phyloP scores from a whole-genome alignment of 2,797 vertebrate genomes.

The Distichodus sexfasciatus region DNA sequence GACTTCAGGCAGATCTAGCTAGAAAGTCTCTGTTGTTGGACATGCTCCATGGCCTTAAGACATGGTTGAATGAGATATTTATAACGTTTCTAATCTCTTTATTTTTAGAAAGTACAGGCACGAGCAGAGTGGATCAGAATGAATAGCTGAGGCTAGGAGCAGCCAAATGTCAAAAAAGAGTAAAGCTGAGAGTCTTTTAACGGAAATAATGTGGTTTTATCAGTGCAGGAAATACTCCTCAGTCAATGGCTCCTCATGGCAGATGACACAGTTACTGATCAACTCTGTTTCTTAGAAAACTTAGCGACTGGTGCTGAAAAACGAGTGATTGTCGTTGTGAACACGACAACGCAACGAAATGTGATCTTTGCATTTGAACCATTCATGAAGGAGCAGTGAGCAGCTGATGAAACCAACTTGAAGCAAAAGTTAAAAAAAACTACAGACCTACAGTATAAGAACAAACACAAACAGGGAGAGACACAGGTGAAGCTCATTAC shows the following conservation, averaged over 20 bases:
- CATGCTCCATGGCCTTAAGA: neutral
- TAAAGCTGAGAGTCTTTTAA: neutral
- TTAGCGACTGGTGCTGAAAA: neutral
- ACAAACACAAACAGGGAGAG: too few species aligned
- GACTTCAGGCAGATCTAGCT: neutral
- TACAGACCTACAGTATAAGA: too few species aligned
- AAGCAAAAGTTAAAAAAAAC: too few species aligned
- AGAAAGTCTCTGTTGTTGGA: neutral
- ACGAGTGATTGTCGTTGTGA: neutral
- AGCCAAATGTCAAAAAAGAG: neutral
- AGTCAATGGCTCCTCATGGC: neutral
- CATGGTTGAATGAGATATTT: conserved; percentile 20
- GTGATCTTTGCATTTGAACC: too few species aligned
- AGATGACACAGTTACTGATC: neutral
- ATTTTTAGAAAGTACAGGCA: neutral
- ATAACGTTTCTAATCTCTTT: neutral
- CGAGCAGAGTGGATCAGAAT: neutral
- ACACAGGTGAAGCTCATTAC: too few species aligned
- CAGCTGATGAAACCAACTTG: neutral
- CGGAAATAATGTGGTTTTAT: neutral
- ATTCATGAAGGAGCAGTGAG: neutral
- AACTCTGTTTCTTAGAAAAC: neutral
- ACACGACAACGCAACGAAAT: too few species aligned
- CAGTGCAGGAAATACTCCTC: conserved; percentile 4
- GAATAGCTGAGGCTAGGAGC: neutral